Evolutionary conservation across 2,113 vertebrate species (phyloP).

Genomic region (Elaphurus davidianus): DNA sequence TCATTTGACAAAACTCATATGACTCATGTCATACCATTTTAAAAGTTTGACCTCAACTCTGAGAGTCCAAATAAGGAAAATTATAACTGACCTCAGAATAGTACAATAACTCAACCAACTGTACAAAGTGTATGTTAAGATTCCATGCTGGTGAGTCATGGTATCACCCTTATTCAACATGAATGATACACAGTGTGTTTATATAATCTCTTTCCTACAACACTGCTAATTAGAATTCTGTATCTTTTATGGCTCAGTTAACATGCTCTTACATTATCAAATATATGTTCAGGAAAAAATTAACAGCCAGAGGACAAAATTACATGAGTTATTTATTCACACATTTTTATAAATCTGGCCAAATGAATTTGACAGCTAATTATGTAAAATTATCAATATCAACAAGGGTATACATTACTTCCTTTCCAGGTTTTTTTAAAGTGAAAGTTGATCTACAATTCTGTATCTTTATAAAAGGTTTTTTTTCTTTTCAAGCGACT

Average conservation of each 20-base stretch:
- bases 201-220: not conserved
- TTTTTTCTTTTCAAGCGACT: not conserved
- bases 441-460: conserved; percentile 31
- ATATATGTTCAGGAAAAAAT: not conserved
- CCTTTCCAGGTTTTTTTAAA: not conserved
- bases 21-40: not conserved
- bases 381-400: not conserved
- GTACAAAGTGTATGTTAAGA: not conserved
- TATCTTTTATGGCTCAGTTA: not conserved
- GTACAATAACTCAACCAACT: not conserved
- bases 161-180: not conserved
- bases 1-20: not conserved
- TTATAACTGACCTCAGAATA: not conserved
- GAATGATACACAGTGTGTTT: not conserved
- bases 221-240: not conserved
- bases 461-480: not conserved
- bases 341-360: not conserved
- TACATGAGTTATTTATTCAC: not conserved
- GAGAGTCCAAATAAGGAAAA: not conserved
- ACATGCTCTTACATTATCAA: conserved; percentile 8
- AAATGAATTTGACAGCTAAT: conserved; percentile 22
- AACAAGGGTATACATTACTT: not conserved
- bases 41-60: not conserved
- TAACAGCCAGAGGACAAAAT: not conserved
- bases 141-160: not conserved